Percentiles rank a stretch among this genome's conserved stretches.
Evolutionary conservation across 1,140 invertebrate genomes (phyloP).

Genomic region (Capitella teleta): DNA sequence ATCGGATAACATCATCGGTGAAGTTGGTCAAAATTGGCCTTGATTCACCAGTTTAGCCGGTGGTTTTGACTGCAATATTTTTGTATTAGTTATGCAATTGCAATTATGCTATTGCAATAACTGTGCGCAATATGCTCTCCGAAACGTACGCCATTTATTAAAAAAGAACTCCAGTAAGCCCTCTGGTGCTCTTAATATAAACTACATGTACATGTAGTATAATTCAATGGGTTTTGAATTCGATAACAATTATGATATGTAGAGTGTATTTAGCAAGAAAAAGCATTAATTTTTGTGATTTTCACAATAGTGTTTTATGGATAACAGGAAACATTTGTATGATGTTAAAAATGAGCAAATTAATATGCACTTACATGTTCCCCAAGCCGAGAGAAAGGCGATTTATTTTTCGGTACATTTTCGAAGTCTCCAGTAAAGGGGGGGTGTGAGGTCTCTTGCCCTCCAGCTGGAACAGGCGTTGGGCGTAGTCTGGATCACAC

Average conservation of each 20-base stretch:
- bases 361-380: slow-evolving; percentile 38
- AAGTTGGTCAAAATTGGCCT: too few species aligned
- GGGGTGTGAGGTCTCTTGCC: slow-evolving; percentile 44
- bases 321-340: background rate
- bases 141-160: background rate
- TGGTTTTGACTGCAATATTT: background rate
- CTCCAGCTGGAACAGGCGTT: slow-evolving; percentile 39
- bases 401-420: slow-evolving; percentile 43
- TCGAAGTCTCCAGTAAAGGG: slow-evolving; percentile 45
- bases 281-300: background rate
- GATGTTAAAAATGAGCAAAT: background rate
- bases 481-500: slow-evolving; percentile 43
- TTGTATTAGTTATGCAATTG: background rate
- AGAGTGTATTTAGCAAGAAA: too few species aligned
- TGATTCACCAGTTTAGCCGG: too few species aligned
- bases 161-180: background rate
- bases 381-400: slow-evolving; percentile 47
- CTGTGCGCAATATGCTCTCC: background rate
- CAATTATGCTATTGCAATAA: background rate
- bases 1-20: too few species aligned
- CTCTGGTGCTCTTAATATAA: background rate
- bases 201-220: background rate
- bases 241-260: background rate
- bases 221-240: background rate
- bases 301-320: background rate